Conservation (phyloP, 2,113 vertebrate species). For the Mobula birostris region DNA sequence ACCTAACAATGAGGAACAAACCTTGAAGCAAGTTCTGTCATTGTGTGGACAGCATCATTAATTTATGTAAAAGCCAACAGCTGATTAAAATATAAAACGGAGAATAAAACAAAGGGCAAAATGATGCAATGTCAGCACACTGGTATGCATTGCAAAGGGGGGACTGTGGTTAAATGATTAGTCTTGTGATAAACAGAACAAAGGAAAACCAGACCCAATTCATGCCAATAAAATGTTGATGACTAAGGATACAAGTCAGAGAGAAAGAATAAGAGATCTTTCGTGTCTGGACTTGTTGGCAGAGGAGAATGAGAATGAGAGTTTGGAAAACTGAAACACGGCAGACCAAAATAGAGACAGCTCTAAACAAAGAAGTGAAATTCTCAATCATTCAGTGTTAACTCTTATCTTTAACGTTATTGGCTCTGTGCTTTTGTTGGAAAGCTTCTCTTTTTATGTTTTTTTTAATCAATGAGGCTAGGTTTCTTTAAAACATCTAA, state of each 20-base stretch:
- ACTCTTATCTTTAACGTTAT: neutral
- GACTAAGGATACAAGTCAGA: neutral
- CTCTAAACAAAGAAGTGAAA: neutral
- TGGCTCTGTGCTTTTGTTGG: neutral
- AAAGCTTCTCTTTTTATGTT: neutral
- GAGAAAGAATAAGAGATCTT: constrained; percentile 11
- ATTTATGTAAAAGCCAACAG: neutral
- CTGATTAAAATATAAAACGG: neutral
- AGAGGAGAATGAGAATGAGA: neutral
- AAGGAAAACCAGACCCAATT: constrained; percentile 3
- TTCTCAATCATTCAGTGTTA: neutral
- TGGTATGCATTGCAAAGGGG: neutral
- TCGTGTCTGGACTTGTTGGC: neutral
- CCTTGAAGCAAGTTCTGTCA: neutral
- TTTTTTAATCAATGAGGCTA: neutral
- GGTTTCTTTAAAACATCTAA: neutral
- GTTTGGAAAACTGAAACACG: neutral
- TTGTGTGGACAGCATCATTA: neutral
- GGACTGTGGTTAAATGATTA: neutral
- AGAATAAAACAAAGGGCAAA: neutral
- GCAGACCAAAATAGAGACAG: neutral
- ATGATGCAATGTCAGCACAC: neutral
- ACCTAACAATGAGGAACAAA: neutral
- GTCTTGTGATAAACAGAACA: neutral
- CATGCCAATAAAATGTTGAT: neutral